phyloP scores from a whole-genome alignment of 2,797 vertebrate species.

The Acanthurus leucopareius region DNA sequence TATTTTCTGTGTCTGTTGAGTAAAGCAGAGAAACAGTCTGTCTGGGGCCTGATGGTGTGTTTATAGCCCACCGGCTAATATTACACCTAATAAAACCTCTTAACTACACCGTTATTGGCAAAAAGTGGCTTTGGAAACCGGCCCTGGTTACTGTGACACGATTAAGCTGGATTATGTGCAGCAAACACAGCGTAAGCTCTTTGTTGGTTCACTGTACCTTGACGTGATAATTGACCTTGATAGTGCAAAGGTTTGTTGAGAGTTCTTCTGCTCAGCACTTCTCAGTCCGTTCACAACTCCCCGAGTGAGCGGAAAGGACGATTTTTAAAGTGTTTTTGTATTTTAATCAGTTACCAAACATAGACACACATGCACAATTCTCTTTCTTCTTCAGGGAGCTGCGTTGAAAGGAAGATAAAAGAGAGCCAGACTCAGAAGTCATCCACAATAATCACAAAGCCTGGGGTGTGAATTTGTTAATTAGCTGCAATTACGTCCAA shows the following conservation, averaged over 20 bases:
- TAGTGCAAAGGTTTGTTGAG: constrained; percentile 28
- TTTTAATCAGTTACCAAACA: constrained; percentile 6
- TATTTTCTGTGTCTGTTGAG: not conserved
- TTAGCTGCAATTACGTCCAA: constrained; percentile 67
- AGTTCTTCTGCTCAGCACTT: constrained; percentile 64
- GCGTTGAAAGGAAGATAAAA: not conserved
- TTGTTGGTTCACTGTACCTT: constrained; percentile 22
- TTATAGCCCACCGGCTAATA: not conserved
- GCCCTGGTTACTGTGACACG: constrained; percentile 8
- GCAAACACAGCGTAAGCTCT: constrained; percentile 41
- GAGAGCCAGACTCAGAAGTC: not conserved
- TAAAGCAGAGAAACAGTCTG: too few species aligned
- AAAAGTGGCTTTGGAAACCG: constrained; percentile 37
- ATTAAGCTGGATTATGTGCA: constrained; percentile 39
- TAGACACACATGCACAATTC: not conserved
- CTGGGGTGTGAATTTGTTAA: constrained; percentile 48
- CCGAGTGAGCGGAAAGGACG: constrained; percentile 18
- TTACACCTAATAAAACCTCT: constrained; percentile 32
- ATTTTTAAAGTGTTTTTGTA: not conserved
- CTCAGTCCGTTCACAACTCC: constrained; percentile 50
- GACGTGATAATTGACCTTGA: constrained; percentile 63
- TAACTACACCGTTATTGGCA: constrained; percentile 36
- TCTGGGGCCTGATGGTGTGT: too few species aligned
- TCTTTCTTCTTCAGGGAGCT: constrained; percentile 2
- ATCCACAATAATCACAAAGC: constrained; percentile 43